phyloP scores from a whole-genome alignment of 2,797 vertebrate genomes.

The Apodemus agrarius region DNA sequence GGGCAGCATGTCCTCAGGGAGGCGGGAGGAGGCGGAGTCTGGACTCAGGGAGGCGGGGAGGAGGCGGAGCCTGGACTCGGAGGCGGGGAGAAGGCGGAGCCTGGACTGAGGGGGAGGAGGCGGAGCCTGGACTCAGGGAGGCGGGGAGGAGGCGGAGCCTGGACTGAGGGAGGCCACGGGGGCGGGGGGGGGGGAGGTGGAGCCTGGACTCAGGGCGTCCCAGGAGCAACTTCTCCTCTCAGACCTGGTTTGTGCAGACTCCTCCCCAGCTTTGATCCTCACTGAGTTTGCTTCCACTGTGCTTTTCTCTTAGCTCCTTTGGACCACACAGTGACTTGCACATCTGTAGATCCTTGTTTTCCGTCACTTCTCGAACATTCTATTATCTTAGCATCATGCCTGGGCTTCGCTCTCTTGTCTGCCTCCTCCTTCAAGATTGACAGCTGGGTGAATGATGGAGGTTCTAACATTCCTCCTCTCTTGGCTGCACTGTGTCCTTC shows the following conservation, averaged over 20 bases:
- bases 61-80: too few relatives aligned
- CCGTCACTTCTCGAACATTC: not conserved
- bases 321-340: not conserved
- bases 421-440: not conserved
- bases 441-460: not conserved
- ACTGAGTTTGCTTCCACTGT: too few relatives aligned
- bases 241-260: accelerated
- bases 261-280: not conserved
- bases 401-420: not conserved
- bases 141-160: too few relatives aligned
- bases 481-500: not conserved
- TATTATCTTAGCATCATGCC: not conserved
- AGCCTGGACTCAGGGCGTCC: not conserved
- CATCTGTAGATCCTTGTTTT: not conserved
- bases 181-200: too few relatives aligned
- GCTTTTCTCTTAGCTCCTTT: not conserved
- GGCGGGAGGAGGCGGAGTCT: not conserved
- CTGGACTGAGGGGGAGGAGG: too few relatives aligned
- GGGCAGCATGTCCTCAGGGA: not conserved
- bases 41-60: too few relatives aligned
- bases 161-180: too few relatives aligned
- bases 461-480: not conserved
- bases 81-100: too few relatives aligned
- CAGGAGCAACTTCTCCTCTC: not conserved
- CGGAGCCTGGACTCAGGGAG: too few relatives aligned